A percentile compares a stretch with the other conserved stretches of the same genome.
These are phyloP conservation scores for Jordanella pulchra DNA, from an alignment of 2,797 vertebrate species.

Conservation along the genomic window DNA sequence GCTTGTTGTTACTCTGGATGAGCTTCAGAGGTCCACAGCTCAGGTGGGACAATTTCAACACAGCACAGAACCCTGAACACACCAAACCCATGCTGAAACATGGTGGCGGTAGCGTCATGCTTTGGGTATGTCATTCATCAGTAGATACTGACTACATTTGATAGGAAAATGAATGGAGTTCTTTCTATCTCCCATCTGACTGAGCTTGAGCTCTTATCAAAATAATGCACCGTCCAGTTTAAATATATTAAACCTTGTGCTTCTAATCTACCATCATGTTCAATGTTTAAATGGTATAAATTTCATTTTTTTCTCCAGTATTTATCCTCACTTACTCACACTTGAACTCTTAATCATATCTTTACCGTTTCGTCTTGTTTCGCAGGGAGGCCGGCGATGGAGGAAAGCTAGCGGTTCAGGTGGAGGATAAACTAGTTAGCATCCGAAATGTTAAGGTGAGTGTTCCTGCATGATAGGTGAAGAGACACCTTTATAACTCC, in stretches of 20 bases:
- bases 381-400: constrained; percentile 88
- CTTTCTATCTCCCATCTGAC: not conserved
- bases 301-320: not conserved
- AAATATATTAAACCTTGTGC: not conserved
- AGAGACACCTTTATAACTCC: not conserved
- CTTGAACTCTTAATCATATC: not conserved
- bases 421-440: constrained; percentile 90
- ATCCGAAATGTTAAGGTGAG: constrained; percentile 92
- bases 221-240: not conserved
- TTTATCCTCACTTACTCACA: constrained; percentile 1
- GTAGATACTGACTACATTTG: not conserved
- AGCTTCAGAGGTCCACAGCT: no score
- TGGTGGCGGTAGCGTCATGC: not conserved
- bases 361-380: constrained; percentile 50
- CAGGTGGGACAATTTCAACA: no score
- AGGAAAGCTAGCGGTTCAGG: constrained; percentile 87
- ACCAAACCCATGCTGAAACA: not conserved
- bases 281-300: not conserved
- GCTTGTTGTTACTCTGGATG: no score
- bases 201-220: not conserved
- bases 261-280: not conserved
- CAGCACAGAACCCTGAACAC: no score
- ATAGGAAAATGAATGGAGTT: no score
- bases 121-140: not conserved
- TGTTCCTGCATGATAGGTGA: constrained; percentile 1